Evolutionary conservation across 2,888 invertebrate species (phyloP), one percentile per base, ranked within the genome.

Genomic region (Dioctria linearis): DNA sequence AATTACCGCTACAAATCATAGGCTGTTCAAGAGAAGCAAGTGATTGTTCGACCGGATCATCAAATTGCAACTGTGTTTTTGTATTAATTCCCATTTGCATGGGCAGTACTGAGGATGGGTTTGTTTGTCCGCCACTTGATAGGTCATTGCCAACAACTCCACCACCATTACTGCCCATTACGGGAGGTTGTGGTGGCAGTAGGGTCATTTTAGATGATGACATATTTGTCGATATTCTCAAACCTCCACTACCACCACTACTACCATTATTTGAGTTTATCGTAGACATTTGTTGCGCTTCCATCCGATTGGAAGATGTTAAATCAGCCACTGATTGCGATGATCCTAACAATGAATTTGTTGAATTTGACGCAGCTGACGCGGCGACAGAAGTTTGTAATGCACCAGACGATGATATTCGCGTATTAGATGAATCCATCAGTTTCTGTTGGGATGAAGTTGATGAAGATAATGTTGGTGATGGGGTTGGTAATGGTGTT

Each of bases 31-130:
- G 89, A 84, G 92, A 93, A 69, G 94, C 94, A 85, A 94, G 89
- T 78, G 93, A 93, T 84, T 93, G 92, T 88, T 94, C 94, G 84
- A 94, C 90, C 37, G 94, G 93, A 87, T 94, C 94, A 80, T 93
- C 92, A 86, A 90, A 91, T 82, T 89, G 88, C 78, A 88, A 87
- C 84, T 89, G 89, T 67, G 87, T 87, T 88, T 88, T 46, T 25
- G 25, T 25, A 86, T 84, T 75, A 85, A 85, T 57, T 87, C 83
- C 82, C 57, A 81, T 67, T n/a, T 69, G 59, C 54, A 80, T 80
- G 67, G 82, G 80, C 75, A 82, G 66, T 78, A 82, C 37, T 75
- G 82, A 79, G 39, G 82, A 80, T 78, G 80, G 49, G 42, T 79
- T 69, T 78, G 80, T 42, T 61, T 49, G 69, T 37, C 66, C 63